These are phyloP conservation scores for Pemphredon lugubris DNA, from an alignment of 2,888 invertebrate genomes.

Conservation along the genomic window DNA sequence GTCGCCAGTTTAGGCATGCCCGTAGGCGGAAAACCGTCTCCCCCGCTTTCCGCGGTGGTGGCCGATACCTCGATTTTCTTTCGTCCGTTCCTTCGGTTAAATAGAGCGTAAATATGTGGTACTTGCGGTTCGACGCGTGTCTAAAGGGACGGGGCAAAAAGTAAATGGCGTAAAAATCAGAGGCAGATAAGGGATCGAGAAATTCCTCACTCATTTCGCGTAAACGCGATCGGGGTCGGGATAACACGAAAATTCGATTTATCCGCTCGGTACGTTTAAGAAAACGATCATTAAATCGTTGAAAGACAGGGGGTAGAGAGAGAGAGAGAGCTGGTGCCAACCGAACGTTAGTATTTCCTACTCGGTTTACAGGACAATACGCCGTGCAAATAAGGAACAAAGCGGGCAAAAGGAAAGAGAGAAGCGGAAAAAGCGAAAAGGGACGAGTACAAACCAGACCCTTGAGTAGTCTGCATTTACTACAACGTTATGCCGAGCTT, in stretches of 20 bases:
- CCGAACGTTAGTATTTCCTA: constrained; percentile 42
- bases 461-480: constrained; percentile 47
- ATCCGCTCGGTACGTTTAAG: background rate
- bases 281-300: constrained; percentile 23
- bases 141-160: constrained; percentile 22
- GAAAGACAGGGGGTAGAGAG: constrained; percentile 11
- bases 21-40: constrained; percentile 1
- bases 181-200: constrained; percentile 13
- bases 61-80: constrained; percentile 35
- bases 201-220: constrained; percentile 4
- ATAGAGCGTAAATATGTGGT: constrained; percentile 44
- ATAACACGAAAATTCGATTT: background rate
- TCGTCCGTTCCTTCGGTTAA: constrained; percentile 30
- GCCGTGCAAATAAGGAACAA: constrained; percentile 45
- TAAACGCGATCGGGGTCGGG: background rate
- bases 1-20: too few relatives aligned
- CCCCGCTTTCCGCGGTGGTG: background rate
- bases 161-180: constrained; percentile 40
- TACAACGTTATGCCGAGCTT: constrained; percentile 41
- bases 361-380: constrained; percentile 48
- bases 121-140: constrained; percentile 25
- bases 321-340: constrained; percentile 33
- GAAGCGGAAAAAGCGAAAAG: constrained; percentile 12
- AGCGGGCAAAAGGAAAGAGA: constrained; percentile 26
- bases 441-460: constrained; percentile 38